Base-by-base conservation (phyloP, 2,797 vertebrate species). In the Manis crassicaudata region DNA sequence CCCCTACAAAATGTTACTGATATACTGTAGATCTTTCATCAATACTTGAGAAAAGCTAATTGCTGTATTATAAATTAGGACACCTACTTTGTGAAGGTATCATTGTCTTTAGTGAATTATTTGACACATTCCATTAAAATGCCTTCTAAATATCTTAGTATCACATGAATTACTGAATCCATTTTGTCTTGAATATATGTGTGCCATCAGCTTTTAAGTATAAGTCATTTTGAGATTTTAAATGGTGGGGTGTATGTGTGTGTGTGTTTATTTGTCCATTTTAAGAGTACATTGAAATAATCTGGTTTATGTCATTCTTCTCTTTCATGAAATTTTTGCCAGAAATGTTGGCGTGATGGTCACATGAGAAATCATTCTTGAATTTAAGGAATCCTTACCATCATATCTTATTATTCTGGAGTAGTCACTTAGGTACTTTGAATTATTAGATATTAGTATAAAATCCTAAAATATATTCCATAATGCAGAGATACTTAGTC, bases 201-300 rank as follows among this genome's bases (percentile, higher is more conserved):
- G 40, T 70, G 23, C 43, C 32, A 46, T 84, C 43, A 92, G 5
- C 37, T 95, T 87, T 93, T 58, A 96, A 56, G 3, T 88, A 37
- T 82, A 95, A 92, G 60, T 46, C 58, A 87, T 63, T 89, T 84
- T 56, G 65, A 83, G 52, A 54, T 65, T 81, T 92, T 88, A 88
- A 88, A 35, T 94, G 12, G 40, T 86, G 52, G 3, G 46, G 16
- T 23, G 11, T 75, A 13, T 25, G 18, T 63, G 29, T 65, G 35
- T 63, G 18, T 75, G 7, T 87, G 32, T 82, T 35, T 70, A 60
- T 79, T 90, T 94, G 75, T 92, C 17, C 76, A 23, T 77, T 89
- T 96, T 88, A 82, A 94, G 54, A 96, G 86, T 92, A 90, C n/a
- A 94, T 95, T 88, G 60, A 95, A 95, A 80, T 91, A 46, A 88